Evolutionary conservation across 1,140 invertebrate species (phyloP).

Genomic region (Trachymyrmex cornetzi): DNA sequence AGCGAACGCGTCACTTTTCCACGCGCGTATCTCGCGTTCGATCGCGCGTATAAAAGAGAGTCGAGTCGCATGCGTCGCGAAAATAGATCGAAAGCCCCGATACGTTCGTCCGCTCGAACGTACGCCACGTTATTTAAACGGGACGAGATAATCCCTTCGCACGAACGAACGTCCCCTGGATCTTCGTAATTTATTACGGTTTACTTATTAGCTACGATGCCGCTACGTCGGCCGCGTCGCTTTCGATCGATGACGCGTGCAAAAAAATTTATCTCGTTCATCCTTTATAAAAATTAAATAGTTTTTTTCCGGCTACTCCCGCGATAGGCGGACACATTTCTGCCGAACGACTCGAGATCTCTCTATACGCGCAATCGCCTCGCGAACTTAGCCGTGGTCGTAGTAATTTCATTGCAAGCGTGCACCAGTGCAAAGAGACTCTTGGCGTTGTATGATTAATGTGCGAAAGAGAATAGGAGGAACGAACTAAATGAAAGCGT

Average conservation of each 20-base stretch:
- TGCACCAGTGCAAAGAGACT: conserved; percentile 32
- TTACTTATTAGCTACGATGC: conserved; percentile 57
- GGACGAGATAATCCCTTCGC: conserved; percentile 56
- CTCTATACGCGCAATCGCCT: conserved; percentile 21
- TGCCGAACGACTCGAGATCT: conserved; percentile 17
- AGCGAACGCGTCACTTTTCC: conserved; percentile 32
- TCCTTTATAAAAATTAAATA: conserved; percentile 12
- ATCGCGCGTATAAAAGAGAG: conserved; percentile 64
- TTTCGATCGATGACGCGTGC: conserved; percentile 13
- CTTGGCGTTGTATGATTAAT: background rate
- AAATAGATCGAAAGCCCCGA: conserved; percentile 56
- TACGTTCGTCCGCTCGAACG: conserved; percentile 33
- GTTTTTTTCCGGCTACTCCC: background rate
- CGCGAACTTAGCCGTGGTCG: conserved; percentile 22
- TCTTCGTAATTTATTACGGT: conserved; percentile 58
- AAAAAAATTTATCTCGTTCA: background rate
- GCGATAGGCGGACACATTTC: background rate
- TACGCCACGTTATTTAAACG: conserved; percentile 53
- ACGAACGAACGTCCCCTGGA: conserved; percentile 46
- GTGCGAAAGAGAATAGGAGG: background rate
- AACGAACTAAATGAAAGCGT: conserved; percentile 12
- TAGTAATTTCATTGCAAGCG: background rate
- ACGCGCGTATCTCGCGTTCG: conserved; percentile 22
- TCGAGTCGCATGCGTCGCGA: conserved; percentile 56
- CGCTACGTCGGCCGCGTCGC: conserved; percentile 9